Percentiles rank a stretch among this genome's conserved stretches.
Evolutionary conservation across 2,113 vertebrate species (phyloP).

Genomic region (Clarias gariepinus): DNA sequence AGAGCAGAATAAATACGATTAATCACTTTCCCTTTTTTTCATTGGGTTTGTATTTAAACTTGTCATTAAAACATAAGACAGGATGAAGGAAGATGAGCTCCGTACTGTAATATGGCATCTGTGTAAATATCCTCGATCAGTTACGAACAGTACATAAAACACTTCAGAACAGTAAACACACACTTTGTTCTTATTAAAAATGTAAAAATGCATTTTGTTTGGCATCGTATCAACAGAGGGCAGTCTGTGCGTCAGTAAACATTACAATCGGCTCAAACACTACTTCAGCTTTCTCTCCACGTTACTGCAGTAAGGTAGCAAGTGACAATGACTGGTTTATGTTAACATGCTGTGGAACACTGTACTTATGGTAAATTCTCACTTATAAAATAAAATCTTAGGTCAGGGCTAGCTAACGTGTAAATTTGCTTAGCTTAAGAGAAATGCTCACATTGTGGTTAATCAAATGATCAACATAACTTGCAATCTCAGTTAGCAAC

Average conservation of each 20-base stretch:
- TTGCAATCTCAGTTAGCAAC: background rate
- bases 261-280: background rate
- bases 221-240: conserved; percentile 40
- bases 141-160: background rate
- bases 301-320: background rate
- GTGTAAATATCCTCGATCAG: background rate
- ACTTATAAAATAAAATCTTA: background rate
- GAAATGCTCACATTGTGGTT: background rate
- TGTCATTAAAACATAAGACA: background rate
- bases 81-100: conserved; percentile 37
- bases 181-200: conserved; percentile 1
- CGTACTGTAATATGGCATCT: conserved; percentile 24
- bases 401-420: no score
- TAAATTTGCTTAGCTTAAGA: background rate
- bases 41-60: conserved; percentile 8
- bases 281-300: conserved; percentile 4
- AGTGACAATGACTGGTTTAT: background rate
- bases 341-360: background rate
- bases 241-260: conserved; percentile 29
- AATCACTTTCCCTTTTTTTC: background rate
- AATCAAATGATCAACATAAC: background rate
- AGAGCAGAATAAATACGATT: background rate
- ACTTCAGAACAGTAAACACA: conserved; percentile 24
- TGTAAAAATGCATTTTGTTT: conserved; percentile 41
- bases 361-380: background rate